phyloP scores from a whole-genome alignment of 2,888 invertebrate genomes.

The Epinotia brunnichana region DNA sequence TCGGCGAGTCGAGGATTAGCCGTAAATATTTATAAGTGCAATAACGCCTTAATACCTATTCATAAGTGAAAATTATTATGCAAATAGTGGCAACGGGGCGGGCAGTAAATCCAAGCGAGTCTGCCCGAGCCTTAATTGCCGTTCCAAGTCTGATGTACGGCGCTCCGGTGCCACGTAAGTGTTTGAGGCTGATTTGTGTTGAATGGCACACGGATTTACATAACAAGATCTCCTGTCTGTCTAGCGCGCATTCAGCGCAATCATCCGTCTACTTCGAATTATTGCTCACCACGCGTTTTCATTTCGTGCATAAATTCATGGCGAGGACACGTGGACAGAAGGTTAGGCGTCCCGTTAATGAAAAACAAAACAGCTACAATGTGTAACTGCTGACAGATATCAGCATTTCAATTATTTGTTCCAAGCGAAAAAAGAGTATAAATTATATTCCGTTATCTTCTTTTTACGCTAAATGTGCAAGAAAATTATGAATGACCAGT shows the following conservation, averaged over 20 bases:
- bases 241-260: conserved; percentile 38
- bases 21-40: conserved; percentile 81
- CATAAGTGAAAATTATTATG: conserved; percentile 84
- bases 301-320: conserved; percentile 1
- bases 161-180: conserved; percentile 49
- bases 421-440: conserved; percentile 23
- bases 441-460: conserved; percentile 55
- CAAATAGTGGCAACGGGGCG: conserved; percentile 77
- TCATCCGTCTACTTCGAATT: conserved; percentile 44
- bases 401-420: conserved; percentile 50
- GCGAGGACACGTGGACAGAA: conserved; percentile 15
- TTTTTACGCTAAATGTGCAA: conserved; percentile 49
- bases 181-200: conserved; percentile 58
- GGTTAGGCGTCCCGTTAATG: conserved; percentile 56
- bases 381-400: conserved; percentile 57
- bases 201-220: conserved; percentile 54
- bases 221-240: conserved; percentile 52
- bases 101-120: conserved; percentile 67
- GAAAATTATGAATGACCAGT: not conserved
- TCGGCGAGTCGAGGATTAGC: conserved; percentile 56
- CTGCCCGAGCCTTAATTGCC: conserved; percentile 70
- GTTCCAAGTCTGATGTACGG: conserved; percentile 52
- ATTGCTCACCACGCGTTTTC: conserved; percentile 30
- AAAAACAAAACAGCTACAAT: conserved; percentile 65
- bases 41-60: conserved; percentile 81